Percentiles rank a stretch among this genome's conserved stretches.
Conservation (phyloP, 2,888 invertebrate species). For the Ditula angustiorana region DNA sequence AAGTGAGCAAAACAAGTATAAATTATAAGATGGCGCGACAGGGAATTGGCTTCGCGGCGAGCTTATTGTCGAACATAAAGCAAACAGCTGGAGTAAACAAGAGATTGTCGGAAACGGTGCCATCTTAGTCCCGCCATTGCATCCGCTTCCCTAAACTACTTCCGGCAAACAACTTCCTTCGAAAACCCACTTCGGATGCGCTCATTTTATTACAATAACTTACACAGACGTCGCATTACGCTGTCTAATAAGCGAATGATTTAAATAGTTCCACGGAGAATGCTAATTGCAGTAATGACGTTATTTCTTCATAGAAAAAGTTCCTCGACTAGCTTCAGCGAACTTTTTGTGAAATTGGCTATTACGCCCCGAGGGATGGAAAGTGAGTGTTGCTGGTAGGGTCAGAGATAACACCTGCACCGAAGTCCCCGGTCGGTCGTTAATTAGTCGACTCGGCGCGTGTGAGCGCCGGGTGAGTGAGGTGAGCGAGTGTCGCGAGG, state of each 20-base stretch:
- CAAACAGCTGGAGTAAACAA: slow-evolving; percentile 52
- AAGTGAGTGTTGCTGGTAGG: slow-evolving; percentile 3
- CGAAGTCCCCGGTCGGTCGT: slow-evolving; percentile 17
- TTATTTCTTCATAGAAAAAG: neutral
- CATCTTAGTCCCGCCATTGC: slow-evolving; percentile 56
- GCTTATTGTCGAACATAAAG: slow-evolving; percentile 42
- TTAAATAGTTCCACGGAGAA: neutral
- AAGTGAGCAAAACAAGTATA: neutral
- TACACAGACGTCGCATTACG: slow-evolving; percentile 13
- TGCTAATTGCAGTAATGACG: neutral
- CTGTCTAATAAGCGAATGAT: neutral
- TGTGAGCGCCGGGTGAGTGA: neutral
- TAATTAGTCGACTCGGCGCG: slow-evolving; percentile 16
- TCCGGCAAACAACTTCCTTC: slow-evolving; percentile 61
- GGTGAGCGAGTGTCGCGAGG: neutral
- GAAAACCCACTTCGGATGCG: slow-evolving; percentile 48
- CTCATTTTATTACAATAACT: slow-evolving; percentile 39
- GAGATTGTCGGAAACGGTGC: slow-evolving; percentile 54
- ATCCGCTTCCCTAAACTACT: slow-evolving; percentile 62
- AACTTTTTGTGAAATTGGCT: neutral
- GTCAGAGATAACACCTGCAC: slow-evolving; percentile 7
- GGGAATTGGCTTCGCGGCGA: neutral
- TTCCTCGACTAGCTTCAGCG: neutral
- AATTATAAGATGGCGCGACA: neutral
- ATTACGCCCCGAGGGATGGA: neutral